Evolutionary conservation across 2,113 vertebrate species (phyloP).

Genomic region (Gavia stellata): DNA sequence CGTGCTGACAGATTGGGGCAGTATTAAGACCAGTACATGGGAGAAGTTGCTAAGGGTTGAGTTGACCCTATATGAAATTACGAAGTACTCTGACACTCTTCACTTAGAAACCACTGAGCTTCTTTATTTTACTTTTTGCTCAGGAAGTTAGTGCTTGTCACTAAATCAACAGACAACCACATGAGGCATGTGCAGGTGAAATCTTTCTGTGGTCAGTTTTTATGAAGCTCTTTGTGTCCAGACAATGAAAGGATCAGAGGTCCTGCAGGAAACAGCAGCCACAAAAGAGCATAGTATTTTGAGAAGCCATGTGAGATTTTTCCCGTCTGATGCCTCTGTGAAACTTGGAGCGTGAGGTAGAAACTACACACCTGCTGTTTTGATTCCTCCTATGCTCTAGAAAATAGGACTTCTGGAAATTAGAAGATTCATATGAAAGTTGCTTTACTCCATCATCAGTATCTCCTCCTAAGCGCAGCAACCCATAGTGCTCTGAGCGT

Average conservation of each 20-base stretch:
- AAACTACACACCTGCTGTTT: not conserved
- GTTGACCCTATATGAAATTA: not conserved
- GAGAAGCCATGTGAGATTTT: not conserved
- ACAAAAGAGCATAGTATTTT: not conserved
- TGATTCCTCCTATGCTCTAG: not conserved
- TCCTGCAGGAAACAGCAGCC: not conserved
- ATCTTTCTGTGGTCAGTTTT: not conserved
- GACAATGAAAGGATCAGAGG: not conserved
- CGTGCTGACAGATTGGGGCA: not conserved
- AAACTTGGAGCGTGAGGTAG: not conserved
- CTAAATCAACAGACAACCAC: not conserved
- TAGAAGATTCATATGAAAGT: not conserved
- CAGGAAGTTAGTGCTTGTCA: not conserved
- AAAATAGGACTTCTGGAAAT: not conserved
- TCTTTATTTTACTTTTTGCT: not conserved
- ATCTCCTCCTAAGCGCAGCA: not conserved
- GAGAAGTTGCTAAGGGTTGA: not conserved
- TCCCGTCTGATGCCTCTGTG: not conserved
- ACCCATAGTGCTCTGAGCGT: not conserved
- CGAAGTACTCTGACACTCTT: not conserved
- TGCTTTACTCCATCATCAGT: not conserved
- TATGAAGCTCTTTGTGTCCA: not conserved
- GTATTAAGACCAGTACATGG: not conserved
- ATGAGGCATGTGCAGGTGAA: not conserved
- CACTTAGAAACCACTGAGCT: not conserved